Conservation (phyloP, 2,113 vertebrate genomes). For the Lathamus discolor region DNA sequence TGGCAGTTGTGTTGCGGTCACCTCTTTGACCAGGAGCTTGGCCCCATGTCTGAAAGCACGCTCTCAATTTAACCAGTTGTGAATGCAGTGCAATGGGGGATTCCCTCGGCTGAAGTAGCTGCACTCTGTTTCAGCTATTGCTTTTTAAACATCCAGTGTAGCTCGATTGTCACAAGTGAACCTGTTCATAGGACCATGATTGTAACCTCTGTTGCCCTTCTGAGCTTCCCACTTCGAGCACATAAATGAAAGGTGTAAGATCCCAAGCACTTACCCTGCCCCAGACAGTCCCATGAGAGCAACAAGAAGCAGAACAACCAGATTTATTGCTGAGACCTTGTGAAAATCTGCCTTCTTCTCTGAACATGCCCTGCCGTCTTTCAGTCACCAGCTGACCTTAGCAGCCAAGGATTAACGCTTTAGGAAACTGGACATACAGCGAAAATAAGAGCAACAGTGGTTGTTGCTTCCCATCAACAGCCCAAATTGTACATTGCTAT, state of each 20-base stretch:
- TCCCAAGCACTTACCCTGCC: neutral
- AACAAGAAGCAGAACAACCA: neutral
- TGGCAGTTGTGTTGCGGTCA: neutral
- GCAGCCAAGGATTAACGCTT: neutral
- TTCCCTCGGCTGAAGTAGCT: neutral
- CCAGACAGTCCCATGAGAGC: neutral
- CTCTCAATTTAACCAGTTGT: neutral
- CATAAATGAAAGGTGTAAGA: neutral
- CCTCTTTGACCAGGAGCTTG: neutral
- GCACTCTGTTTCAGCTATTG: neutral
- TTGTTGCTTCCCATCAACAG: neutral
- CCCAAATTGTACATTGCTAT: neutral
- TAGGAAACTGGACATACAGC: neutral
- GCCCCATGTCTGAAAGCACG: neutral
- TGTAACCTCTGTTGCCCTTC: neutral
- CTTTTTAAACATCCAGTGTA: neutral
- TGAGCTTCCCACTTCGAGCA: neutral
- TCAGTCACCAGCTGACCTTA: neutral
- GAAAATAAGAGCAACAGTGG: neutral
- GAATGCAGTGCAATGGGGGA: neutral
- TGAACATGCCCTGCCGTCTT: neutral
- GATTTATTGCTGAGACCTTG: neutral
- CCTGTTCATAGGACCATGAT: neutral
- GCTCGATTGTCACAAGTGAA: neutral
- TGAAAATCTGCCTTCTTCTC: neutral